phyloP scores from a whole-genome alignment of 2,888 invertebrate species.

The Ormyrus thymus region DNA sequence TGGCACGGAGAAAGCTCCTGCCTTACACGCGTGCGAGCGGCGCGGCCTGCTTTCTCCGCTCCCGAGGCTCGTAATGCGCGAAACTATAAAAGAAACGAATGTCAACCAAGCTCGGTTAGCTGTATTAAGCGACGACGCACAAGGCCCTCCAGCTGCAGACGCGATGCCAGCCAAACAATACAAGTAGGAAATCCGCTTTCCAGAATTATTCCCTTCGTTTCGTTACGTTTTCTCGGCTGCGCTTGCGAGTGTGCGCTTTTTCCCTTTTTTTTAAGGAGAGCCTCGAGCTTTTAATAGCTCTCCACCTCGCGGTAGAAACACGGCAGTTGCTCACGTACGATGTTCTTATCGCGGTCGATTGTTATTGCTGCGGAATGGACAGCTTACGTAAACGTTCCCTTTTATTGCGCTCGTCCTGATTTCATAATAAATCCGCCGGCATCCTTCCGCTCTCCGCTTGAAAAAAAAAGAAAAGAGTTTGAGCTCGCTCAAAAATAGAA shows the following conservation, averaged over 20 bases:
- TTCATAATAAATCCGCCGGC: background rate
- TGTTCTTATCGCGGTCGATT: constrained; percentile 11
- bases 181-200: constrained; percentile 19
- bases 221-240: too few relatives aligned
- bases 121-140: constrained; percentile 39
- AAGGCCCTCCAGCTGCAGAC: background rate
- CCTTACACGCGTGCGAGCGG: constrained; percentile 59
- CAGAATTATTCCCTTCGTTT: constrained; percentile 2
- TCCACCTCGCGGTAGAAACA: background rate
- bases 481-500: too few relatives aligned
- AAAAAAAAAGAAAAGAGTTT: too few relatives aligned
- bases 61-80: constrained; percentile 56
- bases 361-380: constrained; percentile 2
- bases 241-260: too few relatives aligned
- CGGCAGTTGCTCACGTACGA: constrained; percentile 3
- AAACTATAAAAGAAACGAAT: constrained; percentile 65
- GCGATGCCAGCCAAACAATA: constrained; percentile 22
- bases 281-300: background rate
- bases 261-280: background rate
- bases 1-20: constrained; percentile 10
- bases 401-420: background rate
- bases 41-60: background rate
- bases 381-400: constrained; percentile 2
- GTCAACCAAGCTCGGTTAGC: constrained; percentile 52
- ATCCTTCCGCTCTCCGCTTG: too few relatives aligned